Base-by-base conservation (phyloP, 2,113 vertebrate genomes). In the Xenopus borealis region DNA sequence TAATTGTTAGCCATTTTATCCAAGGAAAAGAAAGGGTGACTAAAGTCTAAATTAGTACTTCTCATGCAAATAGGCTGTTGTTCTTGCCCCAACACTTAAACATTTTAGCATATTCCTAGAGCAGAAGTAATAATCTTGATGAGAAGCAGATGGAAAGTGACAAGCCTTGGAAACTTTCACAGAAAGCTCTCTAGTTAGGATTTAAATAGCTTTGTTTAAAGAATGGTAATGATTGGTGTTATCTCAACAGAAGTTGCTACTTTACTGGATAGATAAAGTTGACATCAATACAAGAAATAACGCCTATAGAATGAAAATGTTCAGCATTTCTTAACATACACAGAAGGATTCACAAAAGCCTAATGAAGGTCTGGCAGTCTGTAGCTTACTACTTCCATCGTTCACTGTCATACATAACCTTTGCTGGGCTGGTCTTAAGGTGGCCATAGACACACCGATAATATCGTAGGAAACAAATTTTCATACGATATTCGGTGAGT, bases 191-290 rank as follows among this genome's bases (percentile, higher is more conserved):
- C 74, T 64, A 59, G 59, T 70, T 77, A 77, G 73, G 74, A 77
- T 77, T 77, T 69, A 70, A 77, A 77, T 77, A 77, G 74, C 74
- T 77, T 63, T 77, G 74, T 77, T 77, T 77, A 77, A 77, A 64
- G 67, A 77, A 77, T 70, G 58, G 46, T 77, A 77, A 77, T 70
- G 74, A 62, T 45, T 69, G 33, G 74, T 59, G 53, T 27, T 64
- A 70, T 52, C 61, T 69, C 74, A 16, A 57, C 19, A 20, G 50
- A 77, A 64, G 58, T 67, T 63, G 47, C 33, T 45, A 77, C 45
- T 70, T 77, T 77, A 77, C 70, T 70, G 74, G 66, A 64, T 69
- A 77, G 19, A 77, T 77, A 70, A 69, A 70, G 46, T 55, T 33
- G 61, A 69, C 40, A 57, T 55, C 23, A 77, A 70, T 55, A 55